Evolutionary conservation across 2,797 vertebrate genomes (phyloP).

Genomic region (Gymnocypris eckloni): DNA sequence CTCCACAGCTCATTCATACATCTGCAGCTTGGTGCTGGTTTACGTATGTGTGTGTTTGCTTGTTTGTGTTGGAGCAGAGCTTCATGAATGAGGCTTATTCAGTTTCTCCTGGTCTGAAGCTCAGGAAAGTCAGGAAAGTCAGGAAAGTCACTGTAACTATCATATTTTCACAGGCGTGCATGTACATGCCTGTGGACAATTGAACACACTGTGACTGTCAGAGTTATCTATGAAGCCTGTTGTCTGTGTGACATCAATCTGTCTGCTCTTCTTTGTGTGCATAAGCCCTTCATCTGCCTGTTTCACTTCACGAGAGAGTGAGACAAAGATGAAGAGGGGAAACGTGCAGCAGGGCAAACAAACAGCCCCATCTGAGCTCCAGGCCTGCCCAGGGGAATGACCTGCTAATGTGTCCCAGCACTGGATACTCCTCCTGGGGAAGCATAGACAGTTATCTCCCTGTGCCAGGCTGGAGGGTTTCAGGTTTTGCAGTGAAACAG

Average conservation of each 20-base stretch:
- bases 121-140: too few species aligned
- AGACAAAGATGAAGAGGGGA: conserved; percentile 4
- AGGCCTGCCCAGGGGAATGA: conserved; percentile 38
- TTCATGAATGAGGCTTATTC: conserved; percentile 8
- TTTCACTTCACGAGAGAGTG: conserved; percentile 41
- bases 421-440: conserved; percentile 46
- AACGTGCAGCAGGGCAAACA: conserved; percentile 45
- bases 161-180: not conserved
- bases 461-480: conserved; percentile 19
- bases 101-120: conserved; percentile 16
- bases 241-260: conserved; percentile 36
- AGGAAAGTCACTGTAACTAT: not conserved
- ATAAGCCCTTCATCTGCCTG: not conserved
- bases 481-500: conserved; percentile 36
- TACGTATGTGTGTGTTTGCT: not conserved
- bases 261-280: not conserved
- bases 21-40: not conserved
- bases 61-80: not conserved
- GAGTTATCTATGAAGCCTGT: conserved; percentile 2
- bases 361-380: conserved; percentile 35
- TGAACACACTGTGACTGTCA: conserved; percentile 10
- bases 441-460: not conserved
- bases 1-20: not conserved
- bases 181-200: not conserved
- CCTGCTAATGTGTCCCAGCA: conserved; percentile 46